A percentile compares a stretch with the other conserved stretches of the same genome.
phyloP scores from a whole-genome alignment of 1,140 invertebrate species.

The Heliconius nattereri region DNA sequence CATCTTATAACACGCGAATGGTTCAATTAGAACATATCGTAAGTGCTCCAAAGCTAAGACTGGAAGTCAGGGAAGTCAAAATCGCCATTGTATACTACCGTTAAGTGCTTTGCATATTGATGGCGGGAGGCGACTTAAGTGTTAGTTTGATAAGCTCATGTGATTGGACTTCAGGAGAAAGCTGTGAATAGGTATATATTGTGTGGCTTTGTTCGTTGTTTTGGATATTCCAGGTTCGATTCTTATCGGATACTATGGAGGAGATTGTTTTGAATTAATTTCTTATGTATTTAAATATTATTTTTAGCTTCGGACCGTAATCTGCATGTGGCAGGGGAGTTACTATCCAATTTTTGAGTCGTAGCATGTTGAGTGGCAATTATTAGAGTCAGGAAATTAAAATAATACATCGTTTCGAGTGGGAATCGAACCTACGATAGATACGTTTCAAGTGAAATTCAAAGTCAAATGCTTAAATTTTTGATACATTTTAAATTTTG shows the following conservation, averaged over 20 bases:
- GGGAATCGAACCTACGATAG: too few species aligned
- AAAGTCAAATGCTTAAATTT: too few species aligned
- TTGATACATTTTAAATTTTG: too few species aligned
- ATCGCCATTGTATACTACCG: neutral
- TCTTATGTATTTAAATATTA: neutral
- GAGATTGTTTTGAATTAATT: neutral
- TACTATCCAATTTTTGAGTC: too few species aligned
- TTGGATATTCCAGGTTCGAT: neutral
- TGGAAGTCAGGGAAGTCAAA: neutral
- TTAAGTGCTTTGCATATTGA: conserved; percentile 15
- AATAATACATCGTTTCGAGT: too few species aligned
- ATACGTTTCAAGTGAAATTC: too few species aligned
- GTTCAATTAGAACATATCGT: neutral
- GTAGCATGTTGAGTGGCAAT: too few species aligned
- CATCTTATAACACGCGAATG: neutral
- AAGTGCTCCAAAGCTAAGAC: neutral
- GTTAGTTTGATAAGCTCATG: conserved; percentile 12
- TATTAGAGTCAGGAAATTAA: too few species aligned
- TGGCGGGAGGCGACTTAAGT: neutral
- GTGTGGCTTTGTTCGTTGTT: neutral
- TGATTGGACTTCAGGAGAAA: neutral
- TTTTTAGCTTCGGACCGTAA: too few species aligned
- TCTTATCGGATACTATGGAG: neutral
- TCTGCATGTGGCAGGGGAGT: too few species aligned
- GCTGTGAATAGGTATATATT: neutral